Conservation (phyloP, 2,888 invertebrate species). For the Fissipunctia ypsillon region DNA sequence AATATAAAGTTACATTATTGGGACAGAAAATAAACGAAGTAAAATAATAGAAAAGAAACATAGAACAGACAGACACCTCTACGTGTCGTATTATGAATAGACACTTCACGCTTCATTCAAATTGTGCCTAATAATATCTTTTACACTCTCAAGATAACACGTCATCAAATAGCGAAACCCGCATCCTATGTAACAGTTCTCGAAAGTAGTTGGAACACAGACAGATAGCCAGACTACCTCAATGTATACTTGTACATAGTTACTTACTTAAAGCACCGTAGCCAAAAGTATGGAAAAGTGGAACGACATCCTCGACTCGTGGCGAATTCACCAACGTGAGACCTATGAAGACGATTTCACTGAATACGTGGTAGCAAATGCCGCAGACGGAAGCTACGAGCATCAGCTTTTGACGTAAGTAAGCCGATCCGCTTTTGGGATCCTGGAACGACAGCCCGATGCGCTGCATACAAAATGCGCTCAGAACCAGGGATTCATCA, state of each 20-base stretch:
- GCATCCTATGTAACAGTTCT: slow-evolving; percentile 59
- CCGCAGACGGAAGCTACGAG: slow-evolving; percentile 77
- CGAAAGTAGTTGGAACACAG: slow-evolving; percentile 56
- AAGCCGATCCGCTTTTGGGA: slow-evolving; percentile 69
- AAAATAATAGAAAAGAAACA: slow-evolving; percentile 16
- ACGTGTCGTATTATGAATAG: slow-evolving; percentile 37
- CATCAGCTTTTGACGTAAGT: slow-evolving; percentile 78
- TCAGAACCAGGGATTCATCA: slow-evolving; percentile 78
- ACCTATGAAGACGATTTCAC: slow-evolving; percentile 83
- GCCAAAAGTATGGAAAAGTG: slow-evolving; percentile 87
- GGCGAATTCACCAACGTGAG: slow-evolving; percentile 85
- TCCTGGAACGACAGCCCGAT: slow-evolving; percentile 82
- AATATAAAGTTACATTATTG: slow-evolving; percentile 36
- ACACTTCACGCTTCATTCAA: slow-evolving; percentile 55
- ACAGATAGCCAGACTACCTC: slow-evolving; percentile 55
- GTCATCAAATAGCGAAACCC: slow-evolving; percentile 53
- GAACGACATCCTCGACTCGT: slow-evolving; percentile 86
- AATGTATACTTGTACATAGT: slow-evolving; percentile 59
- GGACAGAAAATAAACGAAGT: slow-evolving; percentile 10
- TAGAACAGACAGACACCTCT: neutral
- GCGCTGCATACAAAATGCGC: slow-evolving; percentile 81
- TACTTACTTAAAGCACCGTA: slow-evolving; percentile 87
- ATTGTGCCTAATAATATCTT: slow-evolving; percentile 50
- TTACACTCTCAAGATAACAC: slow-evolving; percentile 47
- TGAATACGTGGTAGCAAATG: slow-evolving; percentile 85